Conservation (phyloP, 2,113 vertebrate species). For the Arothron firmamentum region DNA sequence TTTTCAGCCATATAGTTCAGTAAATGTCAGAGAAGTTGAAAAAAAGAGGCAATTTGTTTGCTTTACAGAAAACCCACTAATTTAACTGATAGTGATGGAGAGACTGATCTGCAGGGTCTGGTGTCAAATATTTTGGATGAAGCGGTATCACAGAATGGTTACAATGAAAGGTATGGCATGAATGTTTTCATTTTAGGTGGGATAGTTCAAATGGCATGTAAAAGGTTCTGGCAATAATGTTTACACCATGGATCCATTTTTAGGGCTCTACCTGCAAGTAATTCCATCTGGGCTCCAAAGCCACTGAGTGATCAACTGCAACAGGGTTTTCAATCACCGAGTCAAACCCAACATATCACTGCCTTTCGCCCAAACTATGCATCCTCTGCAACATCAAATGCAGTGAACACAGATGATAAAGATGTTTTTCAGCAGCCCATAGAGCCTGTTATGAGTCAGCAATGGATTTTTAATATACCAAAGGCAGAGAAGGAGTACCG, state of each 20-base stretch:
- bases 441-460: constrained; percentile 42
- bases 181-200: neutral
- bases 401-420: constrained; percentile 54
- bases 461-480: constrained; percentile 45
- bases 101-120: constrained; percentile 86
- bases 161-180: constrained; percentile 80
- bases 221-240: constrained; percentile 4
- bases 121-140: constrained; percentile 93
- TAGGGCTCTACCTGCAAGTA: constrained; percentile 77
- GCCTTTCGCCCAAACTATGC: constrained; percentile 68
- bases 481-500: constrained; percentile 41
- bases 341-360: constrained; percentile 68
- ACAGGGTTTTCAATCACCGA: constrained; percentile 75
- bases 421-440: constrained; percentile 42
- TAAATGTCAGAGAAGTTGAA: neutral
- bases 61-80: constrained; percentile 75
- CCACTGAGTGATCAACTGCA: constrained; percentile 66
- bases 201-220: no score
- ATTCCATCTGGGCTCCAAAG: constrained; percentile 79
- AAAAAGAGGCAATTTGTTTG: neutral
- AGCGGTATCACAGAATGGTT: constrained; percentile 77
- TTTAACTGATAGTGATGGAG: constrained; percentile 80
- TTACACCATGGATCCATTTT: constrained; percentile 39
- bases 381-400: constrained; percentile 67
- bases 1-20: neutral